Conservation (phyloP, 2,797 vertebrate species). For the Streptopelia turtur region DNA sequence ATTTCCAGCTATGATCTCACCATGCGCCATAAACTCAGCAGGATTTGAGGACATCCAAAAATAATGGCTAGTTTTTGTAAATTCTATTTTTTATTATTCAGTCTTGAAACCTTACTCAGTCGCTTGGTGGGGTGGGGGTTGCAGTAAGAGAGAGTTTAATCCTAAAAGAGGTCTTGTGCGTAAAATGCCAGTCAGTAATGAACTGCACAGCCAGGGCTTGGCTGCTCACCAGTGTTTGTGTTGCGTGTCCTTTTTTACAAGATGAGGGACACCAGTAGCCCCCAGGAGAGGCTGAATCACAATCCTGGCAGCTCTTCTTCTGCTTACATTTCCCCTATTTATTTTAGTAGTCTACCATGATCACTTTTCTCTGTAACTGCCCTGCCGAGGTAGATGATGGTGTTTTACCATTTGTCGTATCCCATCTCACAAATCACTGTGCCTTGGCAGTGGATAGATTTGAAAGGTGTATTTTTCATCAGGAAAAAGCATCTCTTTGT, state of each 20-base stretch:
- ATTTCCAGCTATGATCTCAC: constrained; percentile 15
- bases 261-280: background rate
- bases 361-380: background rate
- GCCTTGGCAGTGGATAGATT: background rate
- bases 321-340: background rate
- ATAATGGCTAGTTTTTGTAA: background rate
- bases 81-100: background rate
- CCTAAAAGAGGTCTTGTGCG: background rate
- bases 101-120: background rate
- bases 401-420: background rate
- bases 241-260: background rate
- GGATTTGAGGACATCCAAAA: background rate
- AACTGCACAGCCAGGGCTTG: constrained; percentile 14
- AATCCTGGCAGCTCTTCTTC: background rate
- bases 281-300: background rate
- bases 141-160: background rate
- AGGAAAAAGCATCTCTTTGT: background rate
- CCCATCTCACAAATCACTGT: background rate
- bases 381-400: background rate
- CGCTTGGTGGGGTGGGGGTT: fast-evolving
- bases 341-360: background rate
- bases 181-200: background rate
- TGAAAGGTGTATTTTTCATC: background rate
- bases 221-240: background rate
- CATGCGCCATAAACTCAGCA: background rate